Evolutionary conservation across 92 coral and sea anemone species (phyloP).

Genomic region (Porites rus): DNA sequence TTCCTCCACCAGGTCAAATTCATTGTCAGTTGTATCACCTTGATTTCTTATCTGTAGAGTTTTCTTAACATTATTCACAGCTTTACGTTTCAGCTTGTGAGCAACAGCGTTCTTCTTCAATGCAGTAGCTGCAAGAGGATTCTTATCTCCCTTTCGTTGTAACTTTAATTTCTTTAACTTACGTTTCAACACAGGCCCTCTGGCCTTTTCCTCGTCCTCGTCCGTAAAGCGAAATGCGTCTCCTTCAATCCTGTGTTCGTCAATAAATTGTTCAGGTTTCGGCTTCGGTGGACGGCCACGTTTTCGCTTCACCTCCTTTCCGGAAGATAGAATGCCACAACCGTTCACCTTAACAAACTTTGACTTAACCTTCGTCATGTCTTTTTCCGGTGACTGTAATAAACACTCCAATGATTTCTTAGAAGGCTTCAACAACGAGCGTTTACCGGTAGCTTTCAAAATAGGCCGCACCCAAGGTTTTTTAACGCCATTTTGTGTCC

Average conservation of each 20-base stretch:
- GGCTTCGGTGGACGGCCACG: conserved; percentile 85
- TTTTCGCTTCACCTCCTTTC: conserved; percentile 70
- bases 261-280: conserved; percentile 45
- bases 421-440: conserved; percentile 70
- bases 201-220: conserved; percentile 63
- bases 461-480: conserved; percentile 98
- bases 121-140: conserved; percentile 75
- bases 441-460: conserved; percentile 82
- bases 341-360: conserved; percentile 79
- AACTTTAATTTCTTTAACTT: conserved; percentile 76
- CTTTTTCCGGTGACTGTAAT: conserved; percentile 55
- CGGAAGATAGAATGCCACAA: conserved; percentile 59
- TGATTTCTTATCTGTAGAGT: conserved; percentile 56
- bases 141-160: conserved; percentile 61
- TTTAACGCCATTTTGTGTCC: conserved; percentile 89
- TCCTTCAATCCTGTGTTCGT: conserved; percentile 41
- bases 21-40: conserved; percentile 24
- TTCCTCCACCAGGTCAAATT: conserved; percentile 14
- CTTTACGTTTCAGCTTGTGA: conserved; percentile 79
- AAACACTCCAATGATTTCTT: conserved; percentile 57
- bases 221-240: conserved; percentile 82
- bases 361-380: conserved; percentile 64
- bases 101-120: conserved; percentile 75
- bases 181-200: conserved; percentile 47
- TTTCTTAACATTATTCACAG: conserved; percentile 76